phyloP scores from a whole-genome alignment of 2,113 vertebrate genomes.

The Xerus inauris region DNA sequence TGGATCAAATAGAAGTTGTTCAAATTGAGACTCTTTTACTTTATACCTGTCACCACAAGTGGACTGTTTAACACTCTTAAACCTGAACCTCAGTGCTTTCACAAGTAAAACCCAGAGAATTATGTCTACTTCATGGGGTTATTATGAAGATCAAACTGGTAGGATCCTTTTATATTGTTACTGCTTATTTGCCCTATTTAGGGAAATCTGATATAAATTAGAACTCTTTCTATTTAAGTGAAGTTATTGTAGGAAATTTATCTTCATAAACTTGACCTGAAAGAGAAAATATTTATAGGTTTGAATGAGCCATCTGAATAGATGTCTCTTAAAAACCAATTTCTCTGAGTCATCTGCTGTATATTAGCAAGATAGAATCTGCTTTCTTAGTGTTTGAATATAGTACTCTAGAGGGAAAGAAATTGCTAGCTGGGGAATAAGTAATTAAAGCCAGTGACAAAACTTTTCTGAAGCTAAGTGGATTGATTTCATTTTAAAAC shows the following conservation, averaged over 20 bases:
- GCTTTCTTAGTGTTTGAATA: not conserved
- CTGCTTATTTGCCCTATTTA: not conserved
- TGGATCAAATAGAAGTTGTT: not conserved
- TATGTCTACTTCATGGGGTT: not conserved
- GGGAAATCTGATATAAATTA: constrained; percentile 9
- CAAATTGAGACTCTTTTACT: not conserved
- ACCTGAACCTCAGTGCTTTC: not conserved
- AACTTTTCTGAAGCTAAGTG: constrained; percentile 44
- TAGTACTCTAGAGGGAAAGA: constrained; percentile 36
- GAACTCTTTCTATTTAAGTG: not conserved
- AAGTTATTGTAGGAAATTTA: constrained; percentile 25
- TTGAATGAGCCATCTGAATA: constrained; percentile 40
- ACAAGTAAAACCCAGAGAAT: not conserved
- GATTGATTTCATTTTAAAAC: constrained; percentile 58
- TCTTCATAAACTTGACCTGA: constrained; percentile 48
- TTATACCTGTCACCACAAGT: not conserved
- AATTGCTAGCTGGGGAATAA: constrained; percentile 28
- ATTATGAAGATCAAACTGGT: not conserved
- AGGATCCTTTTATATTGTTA: not conserved
- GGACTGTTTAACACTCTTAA: not conserved
- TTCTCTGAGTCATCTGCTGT: constrained; percentile 33
- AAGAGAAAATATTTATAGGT: not conserved
- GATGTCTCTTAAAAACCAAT: constrained; percentile 29
- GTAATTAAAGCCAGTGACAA: constrained; percentile 45
- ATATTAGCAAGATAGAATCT: not conserved